Evolutionary conservation across 2,888 invertebrate species (phyloP).

Genomic region (Heliconius charithonia): DNA sequence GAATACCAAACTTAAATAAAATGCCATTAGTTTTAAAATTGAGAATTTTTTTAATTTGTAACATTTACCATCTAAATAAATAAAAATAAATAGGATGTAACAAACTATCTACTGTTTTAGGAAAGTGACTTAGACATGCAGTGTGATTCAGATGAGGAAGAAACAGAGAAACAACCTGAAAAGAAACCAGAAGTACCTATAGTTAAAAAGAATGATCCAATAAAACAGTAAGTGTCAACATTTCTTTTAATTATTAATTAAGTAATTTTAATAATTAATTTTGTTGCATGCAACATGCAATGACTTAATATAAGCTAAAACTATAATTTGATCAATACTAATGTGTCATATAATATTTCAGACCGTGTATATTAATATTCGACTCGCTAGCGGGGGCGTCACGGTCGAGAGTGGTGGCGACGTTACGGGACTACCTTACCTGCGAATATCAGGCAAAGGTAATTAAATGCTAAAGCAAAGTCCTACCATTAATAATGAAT

Average conservation of each 20-base stretch:
- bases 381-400: constrained; percentile 95
- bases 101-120: constrained; percentile 55
- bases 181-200: constrained; percentile 66
- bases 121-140: constrained; percentile 83
- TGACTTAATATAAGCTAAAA: not conserved
- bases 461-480: constrained; percentile 43
- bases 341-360: constrained; percentile 69
- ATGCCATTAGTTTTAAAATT: not conserved
- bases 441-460: constrained; percentile 92
- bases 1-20: not conserved
- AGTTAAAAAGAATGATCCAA: constrained; percentile 76
- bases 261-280: no score
- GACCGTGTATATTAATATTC: constrained; percentile 97
- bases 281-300: not conserved
- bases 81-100: not conserved
- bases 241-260: not conserved
- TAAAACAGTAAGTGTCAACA: constrained; percentile 85
- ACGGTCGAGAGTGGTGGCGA: constrained; percentile 93
- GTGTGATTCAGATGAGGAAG: constrained; percentile 80
- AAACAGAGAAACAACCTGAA: constrained; percentile 66
- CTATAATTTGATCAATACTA: not conserved
- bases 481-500: not conserved
- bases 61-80: not conserved
- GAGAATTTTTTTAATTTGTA: not conserved
- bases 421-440: constrained; percentile 94